Conservation (phyloP, 2,113 vertebrate species). For the Ictidomys tridecemlineatus region DNA sequence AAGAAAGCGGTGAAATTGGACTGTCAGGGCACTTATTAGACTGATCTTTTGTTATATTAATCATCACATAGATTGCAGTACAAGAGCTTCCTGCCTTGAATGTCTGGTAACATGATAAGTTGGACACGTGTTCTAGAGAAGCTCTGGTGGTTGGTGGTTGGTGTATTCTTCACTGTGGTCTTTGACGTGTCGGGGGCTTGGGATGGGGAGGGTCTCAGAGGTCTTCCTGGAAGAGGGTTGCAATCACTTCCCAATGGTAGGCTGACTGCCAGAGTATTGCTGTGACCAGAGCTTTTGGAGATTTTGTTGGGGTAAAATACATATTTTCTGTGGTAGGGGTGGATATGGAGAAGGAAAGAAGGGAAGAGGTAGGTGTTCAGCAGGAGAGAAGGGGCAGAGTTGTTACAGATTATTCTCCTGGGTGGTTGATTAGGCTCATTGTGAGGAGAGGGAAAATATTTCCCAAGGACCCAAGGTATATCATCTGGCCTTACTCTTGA, state of each 20-base stretch:
- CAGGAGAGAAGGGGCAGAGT: background rate
- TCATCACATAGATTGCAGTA: background rate
- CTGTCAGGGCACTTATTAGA: background rate
- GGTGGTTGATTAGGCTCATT: background rate
- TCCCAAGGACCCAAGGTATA: background rate
- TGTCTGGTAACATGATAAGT: background rate
- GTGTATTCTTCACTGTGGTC: background rate
- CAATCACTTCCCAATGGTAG: background rate
- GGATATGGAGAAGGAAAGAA: background rate
- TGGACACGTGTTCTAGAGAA: background rate
- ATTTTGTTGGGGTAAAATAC: background rate
- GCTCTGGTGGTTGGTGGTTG: no score
- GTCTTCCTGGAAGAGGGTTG: background rate
- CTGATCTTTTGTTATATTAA: constrained; percentile 52
- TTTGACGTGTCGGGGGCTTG: background rate
- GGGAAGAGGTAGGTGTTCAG: background rate
- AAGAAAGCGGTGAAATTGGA: constrained; percentile 59
- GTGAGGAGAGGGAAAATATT: background rate
- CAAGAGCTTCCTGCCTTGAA: background rate
- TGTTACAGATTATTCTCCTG: background rate
- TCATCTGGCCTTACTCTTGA: background rate
- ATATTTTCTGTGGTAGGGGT: background rate
- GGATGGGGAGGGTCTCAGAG: background rate
- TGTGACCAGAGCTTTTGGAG: background rate
- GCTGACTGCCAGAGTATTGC: background rate